phyloP scores from a whole-genome alignment of 2,797 vertebrate genomes.

The Muraenolepis orangiensis region DNA sequence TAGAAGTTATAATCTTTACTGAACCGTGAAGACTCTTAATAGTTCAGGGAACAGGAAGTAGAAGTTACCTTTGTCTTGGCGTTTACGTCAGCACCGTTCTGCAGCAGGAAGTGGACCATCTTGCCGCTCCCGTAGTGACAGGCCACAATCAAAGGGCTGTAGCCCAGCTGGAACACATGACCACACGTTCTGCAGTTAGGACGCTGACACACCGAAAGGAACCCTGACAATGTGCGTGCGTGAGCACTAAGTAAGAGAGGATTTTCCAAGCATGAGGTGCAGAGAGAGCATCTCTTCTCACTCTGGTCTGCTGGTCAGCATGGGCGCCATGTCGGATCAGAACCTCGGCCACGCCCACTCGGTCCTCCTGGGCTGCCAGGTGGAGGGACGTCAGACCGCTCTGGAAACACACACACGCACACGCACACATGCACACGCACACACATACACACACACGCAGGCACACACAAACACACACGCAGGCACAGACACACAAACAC shows the following conservation, averaged over 20 bases:
- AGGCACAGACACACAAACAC: background rate
- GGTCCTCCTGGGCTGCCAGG: conserved; percentile 95
- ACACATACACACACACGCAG: conserved; percentile 8
- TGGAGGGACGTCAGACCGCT: conserved; percentile 93
- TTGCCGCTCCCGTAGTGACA: conserved; percentile 98
- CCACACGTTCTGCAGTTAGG: background rate
- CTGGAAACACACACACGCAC: conserved; percentile 56
- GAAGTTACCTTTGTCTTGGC: conserved; percentile 91
- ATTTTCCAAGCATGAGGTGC: background rate
- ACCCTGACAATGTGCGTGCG: background rate
- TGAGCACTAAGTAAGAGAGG: background rate
- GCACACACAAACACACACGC: background rate
- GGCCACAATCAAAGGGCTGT: conserved; percentile 94
- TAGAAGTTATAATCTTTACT: too few species aligned
- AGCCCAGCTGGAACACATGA: conserved; percentile 82
- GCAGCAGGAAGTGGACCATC: conserved; percentile 97
- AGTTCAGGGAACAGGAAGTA: too few species aligned
- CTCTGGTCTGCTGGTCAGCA: conserved; percentile 96
- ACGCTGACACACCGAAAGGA: background rate
- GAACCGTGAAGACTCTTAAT: too few species aligned
- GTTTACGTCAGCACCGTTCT: conserved; percentile 86
- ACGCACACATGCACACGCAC: conserved; percentile 6
- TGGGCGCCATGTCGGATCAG: conserved; percentile 81
- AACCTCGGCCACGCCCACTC: conserved; percentile 85
- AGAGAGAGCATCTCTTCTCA: conserved; percentile 44